Evolutionary conservation across 1,140 invertebrate genomes (phyloP), one percentile per base, ranked within the genome.

Genomic region (Drosophila carrolli): DNA sequence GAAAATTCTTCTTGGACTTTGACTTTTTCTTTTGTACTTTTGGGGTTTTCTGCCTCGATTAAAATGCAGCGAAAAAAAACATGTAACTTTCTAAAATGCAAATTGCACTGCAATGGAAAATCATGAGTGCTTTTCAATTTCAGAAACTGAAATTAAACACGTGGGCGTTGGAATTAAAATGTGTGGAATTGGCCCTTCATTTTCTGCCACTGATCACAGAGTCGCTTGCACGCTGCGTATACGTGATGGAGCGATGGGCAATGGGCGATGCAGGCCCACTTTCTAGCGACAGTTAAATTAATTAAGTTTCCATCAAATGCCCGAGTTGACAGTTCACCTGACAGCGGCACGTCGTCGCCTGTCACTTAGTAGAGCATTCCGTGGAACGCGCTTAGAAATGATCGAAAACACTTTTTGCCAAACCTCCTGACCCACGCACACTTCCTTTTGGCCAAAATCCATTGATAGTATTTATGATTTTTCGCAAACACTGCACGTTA

Each of bases 31-130:
- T 43, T 71, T 13, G 38, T 13, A 32, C n/a, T 44, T 56, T 70
- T 43, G 43, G 55, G 38, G 41, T 55, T 76, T 81, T 76, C 57
- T 60, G 60, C 41, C 60, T 65, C 16, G 66, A 50, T 81, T 66
- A 62, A 67, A 82, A 78, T 88, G 83, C 83, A 86, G 78, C 58
- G 54, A 68, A 78, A 78, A 80, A 84, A 88, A 72, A 83, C 67
- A 75, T 83, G 72, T 88, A 79, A 83, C 83, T 88, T 88, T 88
- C 83, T 88, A 88, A 88, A 88, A 88, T 88, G 83, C 83, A 80
- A 88, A 88, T 86, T 35, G 43, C 66, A 79, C 32, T 88, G 84
- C 83, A 88, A 74, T 85, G 79, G 84, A 82, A 85, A 88, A 86
- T 83, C 81, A 81, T 71, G 81, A 81, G 65, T 75, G 74, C 58